Evolutionary conservation across 1,140 invertebrate genomes (phyloP).

Genomic region (Homarus americanus): DNA sequence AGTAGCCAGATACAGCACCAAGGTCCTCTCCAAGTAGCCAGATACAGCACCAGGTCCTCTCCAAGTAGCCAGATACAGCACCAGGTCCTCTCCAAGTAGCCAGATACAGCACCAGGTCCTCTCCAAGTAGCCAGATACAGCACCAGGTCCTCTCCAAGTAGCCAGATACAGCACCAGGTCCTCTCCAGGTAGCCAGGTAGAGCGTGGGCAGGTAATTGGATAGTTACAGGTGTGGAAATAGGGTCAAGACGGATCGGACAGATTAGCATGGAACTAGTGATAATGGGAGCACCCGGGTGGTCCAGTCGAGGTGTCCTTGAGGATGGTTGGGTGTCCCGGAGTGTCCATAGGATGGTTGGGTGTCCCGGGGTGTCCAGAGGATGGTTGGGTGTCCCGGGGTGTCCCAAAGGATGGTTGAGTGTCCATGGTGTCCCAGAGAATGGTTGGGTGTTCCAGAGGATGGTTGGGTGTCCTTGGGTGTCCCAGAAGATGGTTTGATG

Average conservation of each 20-base stretch:
- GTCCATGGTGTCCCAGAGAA: too few species aligned
- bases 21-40: too few species aligned
- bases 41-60: too few species aligned
- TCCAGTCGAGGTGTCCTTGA: background rate
- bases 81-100: background rate
- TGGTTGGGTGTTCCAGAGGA: too few species aligned
- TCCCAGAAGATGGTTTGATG: background rate
- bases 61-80: too few species aligned
- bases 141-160: background rate
- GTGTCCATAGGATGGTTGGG: background rate
- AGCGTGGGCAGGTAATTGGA: background rate
- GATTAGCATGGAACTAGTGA: background rate
- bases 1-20: too few species aligned
- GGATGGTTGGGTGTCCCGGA: background rate
- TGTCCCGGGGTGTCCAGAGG: background rate
- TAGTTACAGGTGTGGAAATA: background rate
- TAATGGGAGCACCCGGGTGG: background rate
- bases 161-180: background rate
- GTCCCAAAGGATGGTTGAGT: background rate
- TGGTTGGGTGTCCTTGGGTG: too few species aligned
- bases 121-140: background rate
- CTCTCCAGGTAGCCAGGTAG: background rate
- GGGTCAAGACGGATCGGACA: background rate
- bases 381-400: background rate
- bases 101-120: background rate